Conservation (phyloP, 1,140 invertebrate species). For the Eubasilissa regina region DNA sequence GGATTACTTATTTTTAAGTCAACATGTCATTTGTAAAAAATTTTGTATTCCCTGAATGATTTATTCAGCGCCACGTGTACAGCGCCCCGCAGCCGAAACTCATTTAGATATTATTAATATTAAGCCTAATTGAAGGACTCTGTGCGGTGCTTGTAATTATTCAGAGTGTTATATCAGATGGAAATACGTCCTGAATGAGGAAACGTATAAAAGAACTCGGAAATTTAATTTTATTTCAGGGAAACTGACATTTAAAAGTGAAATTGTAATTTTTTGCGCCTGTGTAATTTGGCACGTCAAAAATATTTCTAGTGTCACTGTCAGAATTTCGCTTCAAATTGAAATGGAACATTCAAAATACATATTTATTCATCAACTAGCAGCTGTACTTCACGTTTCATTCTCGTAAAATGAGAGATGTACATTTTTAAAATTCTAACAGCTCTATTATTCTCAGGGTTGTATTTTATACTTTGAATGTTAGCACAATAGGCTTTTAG, state of each 20-base stretch:
- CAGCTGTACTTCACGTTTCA: neutral
- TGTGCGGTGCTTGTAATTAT: neutral
- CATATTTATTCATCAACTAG: neutral
- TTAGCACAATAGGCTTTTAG: no score
- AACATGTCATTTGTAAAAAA: no score
- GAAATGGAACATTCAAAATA: neutral
- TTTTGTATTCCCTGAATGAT: neutral
- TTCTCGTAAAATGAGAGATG: neutral
- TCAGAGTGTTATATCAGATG: slow-evolving; percentile 10
- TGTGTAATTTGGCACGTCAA: neutral
- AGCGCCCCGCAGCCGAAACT: neutral
- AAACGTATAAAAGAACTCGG: neutral
- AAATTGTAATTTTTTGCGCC: neutral
- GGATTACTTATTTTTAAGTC: no score
- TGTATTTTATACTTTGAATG: no score
- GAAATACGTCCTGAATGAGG: neutral
- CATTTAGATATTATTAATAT: slow-evolving; percentile 4
- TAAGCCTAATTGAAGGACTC: slow-evolving; percentile 4
- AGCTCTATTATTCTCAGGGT: no score
- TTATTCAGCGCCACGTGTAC: neutral
- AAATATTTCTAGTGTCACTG: neutral
- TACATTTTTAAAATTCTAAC: no score
- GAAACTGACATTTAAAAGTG: slow-evolving; percentile 1
- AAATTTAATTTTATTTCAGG: neutral
- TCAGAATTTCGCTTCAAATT: neutral